Conservation (phyloP, 2,888 invertebrate genomes). For the Calameuta idolon region DNA sequence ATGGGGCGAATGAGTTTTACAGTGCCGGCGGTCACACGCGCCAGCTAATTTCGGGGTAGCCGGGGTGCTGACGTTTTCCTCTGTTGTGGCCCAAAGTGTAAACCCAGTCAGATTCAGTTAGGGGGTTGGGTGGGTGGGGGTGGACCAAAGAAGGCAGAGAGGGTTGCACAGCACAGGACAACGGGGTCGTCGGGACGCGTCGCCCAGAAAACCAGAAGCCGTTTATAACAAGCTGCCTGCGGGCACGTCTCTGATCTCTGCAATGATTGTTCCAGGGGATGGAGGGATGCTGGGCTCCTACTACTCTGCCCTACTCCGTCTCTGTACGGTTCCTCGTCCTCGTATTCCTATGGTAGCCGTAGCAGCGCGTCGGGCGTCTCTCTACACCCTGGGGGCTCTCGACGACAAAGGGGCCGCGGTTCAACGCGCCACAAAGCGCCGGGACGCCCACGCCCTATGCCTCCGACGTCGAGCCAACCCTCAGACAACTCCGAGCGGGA, state of each 20-base stretch:
- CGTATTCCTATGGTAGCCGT: background rate
- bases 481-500: conserved; percentile 37
- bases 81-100: conserved; percentile 32
- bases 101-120: conserved; percentile 34
- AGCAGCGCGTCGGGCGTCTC: conserved; percentile 9
- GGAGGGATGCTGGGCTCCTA: conserved; percentile 35
- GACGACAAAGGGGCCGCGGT: conserved; percentile 64
- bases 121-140: background rate
- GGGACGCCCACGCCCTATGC: conserved; percentile 54
- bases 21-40: conserved; percentile 48
- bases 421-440: conserved; percentile 66
- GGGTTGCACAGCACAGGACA: background rate
- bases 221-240: conserved; percentile 62
- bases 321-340: conserved; percentile 12
- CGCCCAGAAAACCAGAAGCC: conserved; percentile 37
- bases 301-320: conserved; percentile 26
- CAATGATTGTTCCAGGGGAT: conserved; percentile 56
- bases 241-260: conserved; percentile 58
- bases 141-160: background rate
- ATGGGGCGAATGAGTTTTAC: conserved; percentile 33
- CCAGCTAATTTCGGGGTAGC: conserved; percentile 36
- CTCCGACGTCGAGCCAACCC: conserved; percentile 13
- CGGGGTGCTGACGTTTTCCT: conserved; percentile 29
- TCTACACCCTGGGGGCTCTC: conserved; percentile 27
- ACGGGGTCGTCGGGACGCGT: conserved; percentile 6